Evolutionary conservation across 2,888 invertebrate species (phyloP).

Genomic region (Meliscaeva auricollis): DNA sequence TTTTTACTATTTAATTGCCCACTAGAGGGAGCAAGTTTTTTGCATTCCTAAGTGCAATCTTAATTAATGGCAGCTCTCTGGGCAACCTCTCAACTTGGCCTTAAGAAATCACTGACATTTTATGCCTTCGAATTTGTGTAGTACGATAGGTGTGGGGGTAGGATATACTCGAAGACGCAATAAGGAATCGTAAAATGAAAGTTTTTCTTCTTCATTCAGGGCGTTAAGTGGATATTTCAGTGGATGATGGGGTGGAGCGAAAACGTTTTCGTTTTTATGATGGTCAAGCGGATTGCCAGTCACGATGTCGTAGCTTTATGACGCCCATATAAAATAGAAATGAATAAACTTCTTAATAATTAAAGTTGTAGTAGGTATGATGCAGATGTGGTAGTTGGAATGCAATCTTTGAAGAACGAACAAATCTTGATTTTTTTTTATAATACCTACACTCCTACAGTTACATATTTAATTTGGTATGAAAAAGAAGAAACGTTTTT

Average conservation of each 20-base stretch:
- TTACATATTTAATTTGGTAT: neutral
- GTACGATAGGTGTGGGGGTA: neutral
- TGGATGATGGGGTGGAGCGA: neutral
- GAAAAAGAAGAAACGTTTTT: no score
- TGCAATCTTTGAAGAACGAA: neutral
- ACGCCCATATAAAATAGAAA: slow-evolving; percentile 46
- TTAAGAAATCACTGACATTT: slow-evolving; percentile 34
- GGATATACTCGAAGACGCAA: slow-evolving; percentile 43
- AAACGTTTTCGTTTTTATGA: slow-evolving; percentile 57
- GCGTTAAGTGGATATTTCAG: slow-evolving; percentile 34
- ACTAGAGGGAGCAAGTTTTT: slow-evolving; percentile 42
- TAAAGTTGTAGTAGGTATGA: neutral
- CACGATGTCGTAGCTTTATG: slow-evolving; percentile 57
- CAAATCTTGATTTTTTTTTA: no score
- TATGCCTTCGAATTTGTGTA: neutral
- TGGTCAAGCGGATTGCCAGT: slow-evolving; percentile 59
- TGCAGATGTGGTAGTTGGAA: neutral
- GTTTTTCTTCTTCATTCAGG: slow-evolving; percentile 48
- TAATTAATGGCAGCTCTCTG: slow-evolving; percentile 52
- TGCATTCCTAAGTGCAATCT: slow-evolving; percentile 69
- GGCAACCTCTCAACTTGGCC: slow-evolving; percentile 10
- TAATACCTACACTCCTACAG: no score
- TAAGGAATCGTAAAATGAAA: slow-evolving; percentile 55
- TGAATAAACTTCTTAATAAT: slow-evolving; percentile 44
- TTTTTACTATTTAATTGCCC: slow-evolving; percentile 58